Conservation (phyloP, 2,888 invertebrate genomes). For the Pristionchus mayeri region DNA sequence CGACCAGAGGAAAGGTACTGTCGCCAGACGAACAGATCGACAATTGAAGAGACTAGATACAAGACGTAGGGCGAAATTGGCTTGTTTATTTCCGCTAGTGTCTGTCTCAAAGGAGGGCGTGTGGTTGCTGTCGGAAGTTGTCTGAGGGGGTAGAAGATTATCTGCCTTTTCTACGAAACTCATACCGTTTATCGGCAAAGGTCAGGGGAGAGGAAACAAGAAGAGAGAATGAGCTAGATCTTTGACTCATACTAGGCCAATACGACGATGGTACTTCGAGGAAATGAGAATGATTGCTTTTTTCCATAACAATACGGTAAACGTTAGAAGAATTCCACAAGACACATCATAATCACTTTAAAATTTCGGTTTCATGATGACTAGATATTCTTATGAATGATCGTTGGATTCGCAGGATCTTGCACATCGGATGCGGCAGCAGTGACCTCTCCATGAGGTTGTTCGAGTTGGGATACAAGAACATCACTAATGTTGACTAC, state of each 20-base stretch:
- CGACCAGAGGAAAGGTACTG: slow-evolving; percentile 55
- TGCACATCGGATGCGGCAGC: slow-evolving; percentile 78
- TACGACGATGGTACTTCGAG: no score
- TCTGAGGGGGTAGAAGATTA: not conserved
- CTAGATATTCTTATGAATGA: not conserved
- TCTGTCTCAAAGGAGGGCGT: no score
- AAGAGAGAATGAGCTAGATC: not conserved
- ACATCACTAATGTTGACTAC: slow-evolving; percentile 78
- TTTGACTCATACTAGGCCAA: no score
- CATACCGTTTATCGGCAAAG: not conserved
- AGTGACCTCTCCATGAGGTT: slow-evolving; percentile 78
- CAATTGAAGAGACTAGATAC: not conserved
- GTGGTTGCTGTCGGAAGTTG: not conserved
- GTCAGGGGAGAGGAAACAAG: not conserved
- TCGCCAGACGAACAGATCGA: not conserved
- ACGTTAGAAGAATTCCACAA: no score
- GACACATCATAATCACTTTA: no score
- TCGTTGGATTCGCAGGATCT: slow-evolving; percentile 64
- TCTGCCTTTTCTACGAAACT: not conserved
- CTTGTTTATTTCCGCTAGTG: no score
- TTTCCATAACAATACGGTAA: no score
- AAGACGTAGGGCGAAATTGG: not conserved
- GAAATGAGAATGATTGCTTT: no score
- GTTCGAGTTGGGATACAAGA: slow-evolving; percentile 77
- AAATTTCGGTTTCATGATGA: not conserved